Conservation (phyloP, 2,888 invertebrate species). For the Apodemia mormo region DNA sequence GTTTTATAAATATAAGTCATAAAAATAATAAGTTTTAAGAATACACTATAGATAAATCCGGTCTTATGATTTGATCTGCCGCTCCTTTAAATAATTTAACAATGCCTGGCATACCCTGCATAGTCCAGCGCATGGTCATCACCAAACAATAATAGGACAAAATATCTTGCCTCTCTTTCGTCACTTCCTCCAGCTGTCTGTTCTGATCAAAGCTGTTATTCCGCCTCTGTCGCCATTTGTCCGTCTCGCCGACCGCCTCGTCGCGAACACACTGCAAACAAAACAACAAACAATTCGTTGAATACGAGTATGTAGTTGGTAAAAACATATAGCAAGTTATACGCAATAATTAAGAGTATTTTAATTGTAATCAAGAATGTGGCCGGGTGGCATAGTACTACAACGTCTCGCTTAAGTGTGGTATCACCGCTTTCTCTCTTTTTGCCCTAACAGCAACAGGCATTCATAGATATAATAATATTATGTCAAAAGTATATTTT, state of each 20-base stretch:
- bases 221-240: slow-evolving; percentile 73
- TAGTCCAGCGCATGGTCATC: background rate
- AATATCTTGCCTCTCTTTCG: slow-evolving; percentile 81
- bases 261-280: slow-evolving; percentile 65
- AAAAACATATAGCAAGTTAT: no score
- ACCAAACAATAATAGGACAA: background rate
- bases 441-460: no score
- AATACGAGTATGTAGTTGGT: background rate
- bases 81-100: background rate
- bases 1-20: no score
- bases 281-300: slow-evolving; percentile 1
- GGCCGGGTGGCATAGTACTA: no score
- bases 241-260: slow-evolving; percentile 57
- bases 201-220: slow-evolving; percentile 77
- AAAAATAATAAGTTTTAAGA: no score
- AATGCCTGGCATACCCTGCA: background rate
- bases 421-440: no score
- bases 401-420: no score
- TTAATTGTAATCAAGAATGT: no score
- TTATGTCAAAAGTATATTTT: no score
- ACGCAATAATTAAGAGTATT: no score
- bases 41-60: background rate
- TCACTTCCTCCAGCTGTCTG: slow-evolving; percentile 78
- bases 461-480: no score
- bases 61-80: background rate